Percentiles rank a stretch among this genome's conserved stretches.
Evolutionary conservation across 2,113 vertebrate species (phyloP).

Genomic region (Sus scrofa): T2T-Sscrofa CM000824.6:150035501-150036000

Average conservation of each 20-base stretch:
- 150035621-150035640: not conserved
- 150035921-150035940: not conserved
- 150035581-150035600: not conserved
- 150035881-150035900: not conserved
- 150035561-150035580: not conserved
- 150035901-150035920: no score
- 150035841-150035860: not conserved
- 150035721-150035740: not conserved
- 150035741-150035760: slow-evolving; percentile 19
- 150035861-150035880: not conserved
- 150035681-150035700: not conserved
- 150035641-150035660: no score
- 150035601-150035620: not conserved
- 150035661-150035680: not conserved
- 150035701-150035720: not conserved
- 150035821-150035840: not conserved
- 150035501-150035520: not conserved
- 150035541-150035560: slow-evolving; percentile 15
- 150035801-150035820: not conserved
- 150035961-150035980: not conserved
- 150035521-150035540: not conserved
- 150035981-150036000: not conserved
- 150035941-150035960: not conserved
- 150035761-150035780: not conserved
- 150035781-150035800: not conserved